A percentile compares a stretch with the other conserved stretches of the same genome.
phyloP scores from a whole-genome alignment of 2,797 vertebrate species.

The Discoglossus pictus region DNA sequence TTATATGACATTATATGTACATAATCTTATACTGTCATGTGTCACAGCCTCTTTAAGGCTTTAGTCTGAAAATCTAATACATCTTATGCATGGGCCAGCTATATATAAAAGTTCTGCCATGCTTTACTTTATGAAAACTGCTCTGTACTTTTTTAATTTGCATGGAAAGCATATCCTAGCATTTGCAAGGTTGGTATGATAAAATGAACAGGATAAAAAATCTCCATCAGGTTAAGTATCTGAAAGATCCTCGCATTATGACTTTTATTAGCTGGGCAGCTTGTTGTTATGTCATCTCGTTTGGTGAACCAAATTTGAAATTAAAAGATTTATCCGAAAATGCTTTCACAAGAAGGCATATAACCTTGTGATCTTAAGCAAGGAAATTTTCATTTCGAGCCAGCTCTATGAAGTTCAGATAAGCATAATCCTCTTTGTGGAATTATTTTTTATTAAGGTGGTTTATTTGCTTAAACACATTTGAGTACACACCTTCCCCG shows the following conservation, averaged over 20 bases:
- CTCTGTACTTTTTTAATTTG: slow-evolving; percentile 30
- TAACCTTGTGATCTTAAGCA: slow-evolving; percentile 49
- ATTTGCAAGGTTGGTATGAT: slow-evolving; percentile 51
- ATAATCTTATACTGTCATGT: too few species aligned
- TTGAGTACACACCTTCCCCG: slow-evolving; percentile 38
- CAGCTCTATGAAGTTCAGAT: slow-evolving; percentile 39
- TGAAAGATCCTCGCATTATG: slow-evolving; percentile 57
- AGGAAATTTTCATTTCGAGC: slow-evolving; percentile 51
- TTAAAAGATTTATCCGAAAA: slow-evolving; percentile 60
- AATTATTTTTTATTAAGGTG: slow-evolving; percentile 47
- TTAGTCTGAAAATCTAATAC: too few species aligned
- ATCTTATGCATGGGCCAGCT: too few species aligned
- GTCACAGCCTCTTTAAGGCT: too few species aligned
- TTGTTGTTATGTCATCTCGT: slow-evolving; percentile 57
- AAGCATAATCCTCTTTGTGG: slow-evolving; percentile 42
- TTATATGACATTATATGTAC: too few species aligned
- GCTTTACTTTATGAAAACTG: too few species aligned
- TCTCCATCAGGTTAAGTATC: slow-evolving; percentile 54
- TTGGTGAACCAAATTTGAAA: slow-evolving; percentile 60
- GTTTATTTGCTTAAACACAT: slow-evolving; percentile 55
- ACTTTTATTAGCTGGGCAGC: slow-evolving; percentile 57
- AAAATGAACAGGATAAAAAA: slow-evolving; percentile 52
- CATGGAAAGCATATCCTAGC: slow-evolving; percentile 34
- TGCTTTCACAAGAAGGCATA: slow-evolving; percentile 53
- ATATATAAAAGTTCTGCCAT: too few species aligned